These are phyloP conservation scores for Hyposoter didymator DNA, from an alignment of 2,888 invertebrate genomes.

Conservation along the genomic window DNA sequence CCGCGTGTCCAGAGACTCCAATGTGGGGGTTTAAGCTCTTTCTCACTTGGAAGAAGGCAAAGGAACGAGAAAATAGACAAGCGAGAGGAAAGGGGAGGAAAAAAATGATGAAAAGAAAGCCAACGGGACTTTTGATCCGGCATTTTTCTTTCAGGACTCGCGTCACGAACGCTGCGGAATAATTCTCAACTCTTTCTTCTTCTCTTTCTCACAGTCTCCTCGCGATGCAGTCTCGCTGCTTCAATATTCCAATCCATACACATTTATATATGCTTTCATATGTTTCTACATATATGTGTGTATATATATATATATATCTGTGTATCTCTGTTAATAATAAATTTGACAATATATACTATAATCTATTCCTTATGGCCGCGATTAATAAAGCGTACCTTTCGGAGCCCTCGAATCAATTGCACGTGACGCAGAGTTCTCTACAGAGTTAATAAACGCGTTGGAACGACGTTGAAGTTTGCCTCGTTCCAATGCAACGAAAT, in stretches of 20 bases:
- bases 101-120: conserved; percentile 52
- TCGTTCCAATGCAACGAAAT: too few species aligned
- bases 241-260: conserved; percentile 57
- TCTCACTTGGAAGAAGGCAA: conserved; percentile 26
- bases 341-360: conserved; percentile 63
- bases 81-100: conserved; percentile 28
- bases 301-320: conserved; percentile 46
- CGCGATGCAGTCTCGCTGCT: conserved; percentile 50
- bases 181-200: conserved; percentile 50
- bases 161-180: conserved; percentile 62
- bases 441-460: conserved; percentile 5
- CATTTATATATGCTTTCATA: conserved; percentile 15
- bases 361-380: conserved; percentile 64
- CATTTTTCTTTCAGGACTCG: conserved; percentile 36
- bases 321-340: conserved; percentile 67
- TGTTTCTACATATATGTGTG: conserved; percentile 21
- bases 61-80: conserved; percentile 37
- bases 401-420: conserved; percentile 62
- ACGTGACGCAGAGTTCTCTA: conserved; percentile 41
- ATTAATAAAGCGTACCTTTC: conserved; percentile 59
- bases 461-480: neutral
- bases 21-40: neutral
- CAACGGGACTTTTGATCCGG: conserved; percentile 67
- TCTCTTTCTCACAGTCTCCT: conserved; percentile 56
- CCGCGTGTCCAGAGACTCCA: conserved; percentile 12